Evolutionary conservation across 2,113 vertebrate species (phyloP), one percentile per base, ranked within the genome.

Genomic region (Aythya baeri): DNA sequence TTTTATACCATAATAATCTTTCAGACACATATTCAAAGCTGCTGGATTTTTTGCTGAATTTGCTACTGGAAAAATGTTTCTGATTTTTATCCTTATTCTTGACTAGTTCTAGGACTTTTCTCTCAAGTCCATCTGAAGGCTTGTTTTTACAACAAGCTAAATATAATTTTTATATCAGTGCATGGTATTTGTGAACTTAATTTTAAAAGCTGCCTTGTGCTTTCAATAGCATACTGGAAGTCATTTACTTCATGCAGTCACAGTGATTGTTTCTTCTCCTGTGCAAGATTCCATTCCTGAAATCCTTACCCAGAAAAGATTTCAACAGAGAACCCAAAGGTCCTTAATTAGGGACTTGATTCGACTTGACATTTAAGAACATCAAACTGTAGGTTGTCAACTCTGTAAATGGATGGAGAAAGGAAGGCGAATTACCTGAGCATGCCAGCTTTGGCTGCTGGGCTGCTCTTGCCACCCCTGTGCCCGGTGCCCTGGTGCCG

Each of bases 1-100:
- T 84, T 95, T 93, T 85, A 38, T 94, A 86, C 52, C 31, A 73
- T 58, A 61, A 70, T 91, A 97, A 91, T 32, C 85, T 89, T 93
- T 96, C 81, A 96, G 76, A 85, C 88, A n/a, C 55, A 22, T 68
- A 65, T 94, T 76, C 90, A 79, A 65, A 14, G 57, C 95, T 87
- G 86, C 50, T 92, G 81, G 31, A 83, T 95, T 95, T 96, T 87
- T 91, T 97, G 49, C 91, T 84, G 43, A 93, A 87, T 91, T 71
- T 81, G 80, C 87, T 88, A 34, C 41, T 92, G 76, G 66, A 61
- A 83, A 91, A 96, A 80, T 73, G 6, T 13, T 88, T 96, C 91
- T 92, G 80, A 67, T 95, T 97, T 95, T 86, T 87, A 8, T 81
- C 59, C 86, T 88, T 87, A 94, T 95, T 89, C 91, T 88, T 92